Evolutionary conservation across 2,113 vertebrate genomes (phyloP).

Genomic region (Pseudorasbora parva): DNA sequence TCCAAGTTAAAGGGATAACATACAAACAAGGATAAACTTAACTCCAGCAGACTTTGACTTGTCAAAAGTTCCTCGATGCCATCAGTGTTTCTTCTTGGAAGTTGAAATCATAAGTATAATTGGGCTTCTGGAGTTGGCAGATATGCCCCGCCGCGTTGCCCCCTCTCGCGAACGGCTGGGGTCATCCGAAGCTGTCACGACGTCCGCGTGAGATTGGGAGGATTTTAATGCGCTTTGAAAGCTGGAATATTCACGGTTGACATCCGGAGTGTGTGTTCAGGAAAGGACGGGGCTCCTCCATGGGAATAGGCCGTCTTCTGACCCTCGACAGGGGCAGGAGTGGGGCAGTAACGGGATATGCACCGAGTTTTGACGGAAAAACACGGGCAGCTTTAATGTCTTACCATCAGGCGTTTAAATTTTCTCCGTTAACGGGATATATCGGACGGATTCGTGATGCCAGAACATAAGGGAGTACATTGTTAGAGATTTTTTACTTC

Average conservation of each 20-base stretch:
- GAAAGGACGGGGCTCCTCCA: conserved; percentile 81
- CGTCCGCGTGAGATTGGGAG: not conserved
- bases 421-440: not conserved
- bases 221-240: conserved; percentile 55
- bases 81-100: not conserved
- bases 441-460: not conserved
- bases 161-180: not conserved
- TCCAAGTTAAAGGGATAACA: not conserved
- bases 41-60: not conserved
- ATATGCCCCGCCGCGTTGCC: not conserved
- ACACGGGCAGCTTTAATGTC: conserved; percentile 6
- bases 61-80: not conserved
- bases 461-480: not conserved
- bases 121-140: conserved; percentile 7
- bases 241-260: conserved; percentile 65
- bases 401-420: not conserved
- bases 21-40: not conserved
- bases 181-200: conserved; percentile 2
- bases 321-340: conserved; percentile 29
- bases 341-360: conserved; percentile 54
- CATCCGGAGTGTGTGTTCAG: conserved; percentile 78
- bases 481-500: not conserved
- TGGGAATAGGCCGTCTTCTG: conserved; percentile 76
- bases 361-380: conserved; percentile 62
- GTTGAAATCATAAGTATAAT: not conserved